phyloP scores from a whole-genome alignment of 2,888 invertebrate genomes.

The Drosophila koepferae region DNA sequence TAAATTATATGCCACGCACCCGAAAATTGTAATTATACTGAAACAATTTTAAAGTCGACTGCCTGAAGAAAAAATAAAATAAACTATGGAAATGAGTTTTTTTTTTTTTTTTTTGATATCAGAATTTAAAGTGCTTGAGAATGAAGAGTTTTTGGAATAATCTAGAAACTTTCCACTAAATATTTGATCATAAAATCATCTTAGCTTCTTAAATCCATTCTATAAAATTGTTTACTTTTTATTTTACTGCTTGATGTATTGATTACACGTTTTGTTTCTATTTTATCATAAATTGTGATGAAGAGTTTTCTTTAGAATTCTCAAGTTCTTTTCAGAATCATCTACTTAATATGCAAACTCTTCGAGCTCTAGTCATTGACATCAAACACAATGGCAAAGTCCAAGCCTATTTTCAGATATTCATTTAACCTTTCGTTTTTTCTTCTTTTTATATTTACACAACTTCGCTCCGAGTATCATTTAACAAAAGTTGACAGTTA shows the following conservation, averaged over 20 bases:
- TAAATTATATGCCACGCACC: constrained; percentile 48
- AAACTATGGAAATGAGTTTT: constrained; percentile 5
- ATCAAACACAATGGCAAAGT: background rate
- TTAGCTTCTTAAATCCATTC: background rate
- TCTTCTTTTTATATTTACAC: constrained; percentile 4
- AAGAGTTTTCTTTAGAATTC: background rate
- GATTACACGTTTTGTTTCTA: background rate
- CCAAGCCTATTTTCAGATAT: constrained; percentile 6
- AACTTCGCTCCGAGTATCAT: constrained; percentile 25
- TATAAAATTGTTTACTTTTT: background rate
- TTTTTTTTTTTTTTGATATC: no score
- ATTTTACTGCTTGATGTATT: background rate
- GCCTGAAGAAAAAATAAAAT: background rate
- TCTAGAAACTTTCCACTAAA: constrained; percentile 1
- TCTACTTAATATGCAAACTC: constrained; percentile 5
- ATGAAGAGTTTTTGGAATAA: background rate
- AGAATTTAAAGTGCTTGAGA: background rate
- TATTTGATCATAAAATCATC: background rate
- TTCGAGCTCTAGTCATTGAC: background rate
- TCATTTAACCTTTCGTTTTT: constrained; percentile 11
- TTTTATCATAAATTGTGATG: constrained; percentile 1
- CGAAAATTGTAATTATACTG: constrained; percentile 24
- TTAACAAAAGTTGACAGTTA: constrained; percentile 50
- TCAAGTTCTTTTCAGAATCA: background rate
- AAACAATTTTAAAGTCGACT: constrained; percentile 19